Evolutionary conservation across 2,797 vertebrate genomes (phyloP), one percentile per base, ranked within the genome.

Genomic region (Malurus splendens): DNA sequence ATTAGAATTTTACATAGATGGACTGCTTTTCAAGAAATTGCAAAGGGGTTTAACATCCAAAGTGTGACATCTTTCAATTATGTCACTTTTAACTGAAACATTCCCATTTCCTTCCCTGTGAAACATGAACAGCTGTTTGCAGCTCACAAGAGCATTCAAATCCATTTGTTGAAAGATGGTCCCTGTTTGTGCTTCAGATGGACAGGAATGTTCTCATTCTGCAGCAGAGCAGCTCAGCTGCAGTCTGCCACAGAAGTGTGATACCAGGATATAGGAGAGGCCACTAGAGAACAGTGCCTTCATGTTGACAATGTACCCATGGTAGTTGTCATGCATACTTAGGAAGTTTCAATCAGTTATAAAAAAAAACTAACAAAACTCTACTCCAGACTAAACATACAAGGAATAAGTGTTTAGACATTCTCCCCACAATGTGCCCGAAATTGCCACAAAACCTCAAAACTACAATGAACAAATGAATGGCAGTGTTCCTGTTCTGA

Each of bases 301-400:
- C 9, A 2, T 3, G 17, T 2, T 72, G 45, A 66, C 52, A 54
- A 4, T 0, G 2, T 15, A 59, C 7, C 11, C 17, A 65, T 44
- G 74, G 33, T 22, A 56, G 24, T n/a, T 28, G 20, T 3, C n/a
- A 8, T 2, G 17, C 48, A 28, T 3, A 65, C 50, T 74, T 64
- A 10, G 9, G 5, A 71, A 41, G 17, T 33, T 71, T 48, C 7
- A 65, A 8, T 18, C 32, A 57, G 23, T 78, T 89, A 77, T n/a
- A 59, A 44, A 75, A 27, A 51, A 52, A 60, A 9, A 5, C 55
- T 61, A 75, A 65, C 19, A 56, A 75, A 86, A 81, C 38, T 32
- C 74, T 44, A 30, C 33, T 55, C 30, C 38, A 42, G 19, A n/a
- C 28, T 56, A 33, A 55, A 52, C 13, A 27, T 11, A 18, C 7